A percentile compares a stretch with the other conserved stretches of the same genome.
Conservation (phyloP, 2,113 vertebrate genomes). For the Piprites chloris region DNA sequence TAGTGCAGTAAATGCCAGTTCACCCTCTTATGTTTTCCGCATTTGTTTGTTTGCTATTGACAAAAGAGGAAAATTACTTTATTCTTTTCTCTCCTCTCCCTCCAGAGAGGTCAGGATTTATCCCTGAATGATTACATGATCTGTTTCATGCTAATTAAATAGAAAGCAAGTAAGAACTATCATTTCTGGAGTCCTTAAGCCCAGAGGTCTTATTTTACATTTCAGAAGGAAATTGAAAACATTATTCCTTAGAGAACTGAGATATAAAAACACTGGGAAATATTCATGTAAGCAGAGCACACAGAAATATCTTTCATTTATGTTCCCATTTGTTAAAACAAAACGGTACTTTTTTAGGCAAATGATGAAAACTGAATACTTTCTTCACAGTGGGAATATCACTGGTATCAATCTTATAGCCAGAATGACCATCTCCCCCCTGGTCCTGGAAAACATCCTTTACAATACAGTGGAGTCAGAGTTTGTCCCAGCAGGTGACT, state of each 20-base stretch:
- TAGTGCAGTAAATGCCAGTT: background rate
- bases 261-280: constrained; percentile 56
- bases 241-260: constrained; percentile 34
- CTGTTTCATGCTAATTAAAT: constrained; percentile 58
- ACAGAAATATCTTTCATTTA: constrained; percentile 50
- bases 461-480: background rate
- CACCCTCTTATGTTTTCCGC: background rate
- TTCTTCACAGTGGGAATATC: constrained; percentile 28
- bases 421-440: background rate
- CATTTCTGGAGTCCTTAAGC: constrained; percentile 39
- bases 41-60: background rate
- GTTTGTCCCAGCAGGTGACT: background rate
- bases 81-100: background rate
- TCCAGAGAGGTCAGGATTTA: constrained; percentile 26
- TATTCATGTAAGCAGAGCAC: constrained; percentile 28
- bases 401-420: background rate
- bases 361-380: constrained; percentile 35
- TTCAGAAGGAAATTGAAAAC: constrained; percentile 63
- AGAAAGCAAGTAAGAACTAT: constrained; percentile 18
- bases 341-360: constrained; percentile 39
- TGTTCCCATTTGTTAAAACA: constrained; percentile 55
- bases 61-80: background rate
- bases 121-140: constrained; percentile 15
- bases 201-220: constrained; percentile 62
- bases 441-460: background rate